Evolutionary conservation across 2,113 vertebrate genomes (phyloP).

Genomic region (Coptodon bakossiorum): DNA sequence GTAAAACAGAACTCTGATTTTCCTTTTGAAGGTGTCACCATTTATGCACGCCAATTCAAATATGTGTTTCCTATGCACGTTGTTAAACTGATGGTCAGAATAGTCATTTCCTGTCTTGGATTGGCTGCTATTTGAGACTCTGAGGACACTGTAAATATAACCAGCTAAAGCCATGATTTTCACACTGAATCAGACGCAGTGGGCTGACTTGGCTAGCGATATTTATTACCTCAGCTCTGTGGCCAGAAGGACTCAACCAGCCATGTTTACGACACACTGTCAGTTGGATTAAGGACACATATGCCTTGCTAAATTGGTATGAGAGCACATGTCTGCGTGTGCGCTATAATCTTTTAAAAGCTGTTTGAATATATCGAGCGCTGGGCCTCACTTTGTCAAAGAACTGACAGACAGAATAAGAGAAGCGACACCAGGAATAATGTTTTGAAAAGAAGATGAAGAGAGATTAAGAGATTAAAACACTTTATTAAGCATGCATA

Average conservation of each 20-base stretch:
- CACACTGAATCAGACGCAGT: conserved; percentile 39
- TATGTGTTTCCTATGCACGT: neutral
- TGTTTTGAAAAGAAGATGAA: conserved; percentile 2
- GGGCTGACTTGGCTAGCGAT: conserved; percentile 25
- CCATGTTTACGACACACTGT: conserved; percentile 43
- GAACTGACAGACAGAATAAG: neutral
- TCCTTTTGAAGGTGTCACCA: neutral
- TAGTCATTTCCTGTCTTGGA: conserved; percentile 19
- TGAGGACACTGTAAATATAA: conserved; percentile 52
- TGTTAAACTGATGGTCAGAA: conserved; percentile 33
- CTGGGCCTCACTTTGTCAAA: neutral
- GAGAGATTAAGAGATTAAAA: conserved; percentile 1
- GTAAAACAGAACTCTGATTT: neutral
- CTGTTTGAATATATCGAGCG: conserved; percentile 7
- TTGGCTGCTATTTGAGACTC: conserved; percentile 44
- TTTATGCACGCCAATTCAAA: neutral
- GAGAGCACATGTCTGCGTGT: neutral
- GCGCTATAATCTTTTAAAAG: conserved; percentile 30
- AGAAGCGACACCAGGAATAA: neutral
- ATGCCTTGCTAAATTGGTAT: conserved; percentile 41
- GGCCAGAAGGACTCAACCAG: conserved; percentile 41
- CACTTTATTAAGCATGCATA: conserved; percentile 9
- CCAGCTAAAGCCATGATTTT: conserved; percentile 32
- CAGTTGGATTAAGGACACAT: conserved; percentile 50
- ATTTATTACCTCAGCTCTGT: conserved; percentile 45